Percentiles rank a stretch among this genome's conserved stretches.
phyloP scores from a whole-genome alignment of 2,888 invertebrate genomes.

The Axea sp. region DNA sequence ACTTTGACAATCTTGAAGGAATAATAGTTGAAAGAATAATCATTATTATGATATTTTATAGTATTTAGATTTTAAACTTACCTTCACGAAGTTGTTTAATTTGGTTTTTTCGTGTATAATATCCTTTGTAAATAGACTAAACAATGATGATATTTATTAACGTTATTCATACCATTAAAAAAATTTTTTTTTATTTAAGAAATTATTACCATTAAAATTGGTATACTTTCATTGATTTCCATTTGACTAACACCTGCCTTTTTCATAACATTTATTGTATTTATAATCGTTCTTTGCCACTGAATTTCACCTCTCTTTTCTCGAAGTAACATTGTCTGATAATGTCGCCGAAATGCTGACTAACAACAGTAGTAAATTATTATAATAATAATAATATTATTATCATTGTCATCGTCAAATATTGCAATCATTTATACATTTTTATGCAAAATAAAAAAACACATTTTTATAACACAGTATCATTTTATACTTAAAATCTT shows the following conservation, averaged over 20 bases:
- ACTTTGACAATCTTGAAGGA: no score
- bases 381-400: slow-evolving; percentile 8
- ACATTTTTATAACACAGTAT: no score
- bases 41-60: no score
- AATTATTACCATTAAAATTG: slow-evolving; percentile 71
- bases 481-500: no score
- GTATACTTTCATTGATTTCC: slow-evolving; percentile 68
- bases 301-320: slow-evolving; percentile 70
- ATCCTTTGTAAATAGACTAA: slow-evolving; percentile 26
- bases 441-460: no score
- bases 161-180: no score
- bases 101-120: slow-evolving; percentile 18
- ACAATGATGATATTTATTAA: not conserved
- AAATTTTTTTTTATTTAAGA: no score
- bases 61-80: no score
- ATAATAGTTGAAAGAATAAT: no score
- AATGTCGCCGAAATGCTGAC: slow-evolving; percentile 73
- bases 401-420: no score
- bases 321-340: slow-evolving; percentile 67
- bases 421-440: no score
- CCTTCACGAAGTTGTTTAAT: slow-evolving; percentile 44
- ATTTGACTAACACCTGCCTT: slow-evolving; percentile 69
- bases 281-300: slow-evolving; percentile 72
- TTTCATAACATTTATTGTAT: slow-evolving; percentile 71
- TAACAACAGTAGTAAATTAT: slow-evolving; percentile 35